Conservation (phyloP, 2,113 vertebrate species). For the Trogon surrucura region DNA sequence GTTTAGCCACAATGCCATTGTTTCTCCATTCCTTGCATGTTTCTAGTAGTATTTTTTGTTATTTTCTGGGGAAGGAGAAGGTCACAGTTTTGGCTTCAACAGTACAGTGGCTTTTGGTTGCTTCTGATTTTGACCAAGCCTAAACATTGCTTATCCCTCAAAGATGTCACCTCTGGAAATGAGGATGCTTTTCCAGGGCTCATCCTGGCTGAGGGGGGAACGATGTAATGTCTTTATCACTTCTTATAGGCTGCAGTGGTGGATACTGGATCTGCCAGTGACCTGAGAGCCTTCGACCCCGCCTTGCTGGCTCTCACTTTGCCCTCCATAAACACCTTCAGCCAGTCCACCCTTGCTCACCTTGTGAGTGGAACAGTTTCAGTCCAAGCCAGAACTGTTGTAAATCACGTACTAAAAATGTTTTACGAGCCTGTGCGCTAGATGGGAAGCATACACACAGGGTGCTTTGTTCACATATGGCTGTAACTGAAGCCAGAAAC, state of each 20-base stretch:
- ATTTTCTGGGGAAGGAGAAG: not conserved
- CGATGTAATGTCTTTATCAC: rapidly evolving
- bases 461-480: slow-evolving; percentile 1
- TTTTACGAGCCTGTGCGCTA: not conserved
- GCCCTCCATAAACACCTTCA: not conserved
- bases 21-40: not conserved
- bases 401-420: not conserved
- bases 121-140: not conserved
- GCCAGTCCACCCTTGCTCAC: not conserved
- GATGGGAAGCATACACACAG: not conserved
- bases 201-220: not conserved
- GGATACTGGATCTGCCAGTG: not conserved
- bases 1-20: not conserved
- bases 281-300: not conserved
- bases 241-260: not conserved
- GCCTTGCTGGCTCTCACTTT: not conserved
- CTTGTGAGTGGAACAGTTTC: not conserved
- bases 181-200: not conserved
- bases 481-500: slow-evolving; percentile 23
- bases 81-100: not conserved
- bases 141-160: not conserved
- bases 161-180: not conserved
- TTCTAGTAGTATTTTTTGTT: not conserved
- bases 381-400: not conserved
- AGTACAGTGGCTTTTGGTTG: not conserved